A percentile compares a stretch with the other conserved stretches of the same genome.
These are phyloP conservation scores for Ctenosaura bakeri DNA, from an alignment of 2,797 vertebrate genomes.

Conservation along the genomic window DNA sequence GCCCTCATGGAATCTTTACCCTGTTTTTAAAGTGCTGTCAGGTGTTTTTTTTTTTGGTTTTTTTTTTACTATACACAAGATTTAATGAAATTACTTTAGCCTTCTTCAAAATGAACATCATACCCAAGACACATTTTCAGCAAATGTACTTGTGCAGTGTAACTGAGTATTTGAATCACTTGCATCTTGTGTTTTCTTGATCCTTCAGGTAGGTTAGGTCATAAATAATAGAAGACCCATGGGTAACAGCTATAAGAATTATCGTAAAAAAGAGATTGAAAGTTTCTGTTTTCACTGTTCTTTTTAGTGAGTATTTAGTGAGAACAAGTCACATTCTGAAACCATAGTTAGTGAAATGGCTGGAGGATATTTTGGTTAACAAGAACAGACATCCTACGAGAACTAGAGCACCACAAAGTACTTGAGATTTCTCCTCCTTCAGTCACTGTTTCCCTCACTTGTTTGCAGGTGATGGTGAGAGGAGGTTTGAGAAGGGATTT, in stretches of 20 bases:
- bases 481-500: not conserved
- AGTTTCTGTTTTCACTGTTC: not conserved
- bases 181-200: too few species aligned
- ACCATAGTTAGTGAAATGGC: not conserved
- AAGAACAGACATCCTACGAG: not conserved
- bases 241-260: not conserved
- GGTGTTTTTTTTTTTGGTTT: not conserved
- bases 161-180: not conserved
- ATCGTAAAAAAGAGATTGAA: not conserved
- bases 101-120: not conserved
- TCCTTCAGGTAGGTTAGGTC: not conserved
- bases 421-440: not conserved
- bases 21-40: not conserved
- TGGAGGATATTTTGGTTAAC: not conserved
- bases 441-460: not conserved
- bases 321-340: not conserved
- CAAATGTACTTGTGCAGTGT: not conserved
- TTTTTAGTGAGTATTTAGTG: not conserved
- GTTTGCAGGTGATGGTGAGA: too few species aligned
- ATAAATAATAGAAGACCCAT: not conserved
- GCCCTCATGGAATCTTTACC: not conserved
- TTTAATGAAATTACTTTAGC: not conserved
- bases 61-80: not conserved
- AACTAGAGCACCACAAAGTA: not conserved
- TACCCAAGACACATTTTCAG: not conserved